A percentile compares a stretch with the other conserved stretches of the same genome.
Conservation (phyloP, 2,113 vertebrate species). For the Gnathonemus echidnorhynchus region DNA sequence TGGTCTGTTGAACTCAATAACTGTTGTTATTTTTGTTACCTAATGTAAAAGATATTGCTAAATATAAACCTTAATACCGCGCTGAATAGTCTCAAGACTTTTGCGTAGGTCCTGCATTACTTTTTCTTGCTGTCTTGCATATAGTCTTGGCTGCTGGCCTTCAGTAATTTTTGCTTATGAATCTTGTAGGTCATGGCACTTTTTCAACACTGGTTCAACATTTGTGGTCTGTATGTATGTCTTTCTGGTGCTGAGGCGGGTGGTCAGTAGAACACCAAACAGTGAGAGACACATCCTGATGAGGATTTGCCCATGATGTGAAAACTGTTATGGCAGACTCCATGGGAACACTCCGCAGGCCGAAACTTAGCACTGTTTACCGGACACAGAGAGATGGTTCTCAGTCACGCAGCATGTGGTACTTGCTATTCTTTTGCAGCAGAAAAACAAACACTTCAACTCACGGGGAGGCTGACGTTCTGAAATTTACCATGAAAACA, state of each 20-base stretch:
- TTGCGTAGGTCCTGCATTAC: neutral
- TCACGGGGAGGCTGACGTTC: neutral
- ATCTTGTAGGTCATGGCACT: neutral
- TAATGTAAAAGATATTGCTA: neutral
- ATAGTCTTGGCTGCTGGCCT: constrained; percentile 30
- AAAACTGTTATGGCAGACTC: neutral
- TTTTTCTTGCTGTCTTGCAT: constrained; percentile 19
- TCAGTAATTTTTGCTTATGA: constrained; percentile 20
- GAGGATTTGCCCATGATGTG: neutral
- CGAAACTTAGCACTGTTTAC: neutral
- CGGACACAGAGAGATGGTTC: neutral
- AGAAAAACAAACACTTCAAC: neutral
- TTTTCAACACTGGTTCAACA: neutral
- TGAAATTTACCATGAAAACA: constrained; percentile 12
- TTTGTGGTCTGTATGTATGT: neutral
- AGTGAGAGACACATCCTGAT: neutral
- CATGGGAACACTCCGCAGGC: neutral
- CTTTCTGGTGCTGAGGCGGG: neutral
- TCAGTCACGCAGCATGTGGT: neutral
- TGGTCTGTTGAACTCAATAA: neutral
- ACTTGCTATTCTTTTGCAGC: neutral
- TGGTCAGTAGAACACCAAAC: neutral
- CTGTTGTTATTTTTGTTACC: neutral
- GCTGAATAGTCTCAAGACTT: neutral
- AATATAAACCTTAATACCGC: neutral